Conservation (phyloP, 2,113 vertebrate genomes). For the Galbula dea region DNA sequence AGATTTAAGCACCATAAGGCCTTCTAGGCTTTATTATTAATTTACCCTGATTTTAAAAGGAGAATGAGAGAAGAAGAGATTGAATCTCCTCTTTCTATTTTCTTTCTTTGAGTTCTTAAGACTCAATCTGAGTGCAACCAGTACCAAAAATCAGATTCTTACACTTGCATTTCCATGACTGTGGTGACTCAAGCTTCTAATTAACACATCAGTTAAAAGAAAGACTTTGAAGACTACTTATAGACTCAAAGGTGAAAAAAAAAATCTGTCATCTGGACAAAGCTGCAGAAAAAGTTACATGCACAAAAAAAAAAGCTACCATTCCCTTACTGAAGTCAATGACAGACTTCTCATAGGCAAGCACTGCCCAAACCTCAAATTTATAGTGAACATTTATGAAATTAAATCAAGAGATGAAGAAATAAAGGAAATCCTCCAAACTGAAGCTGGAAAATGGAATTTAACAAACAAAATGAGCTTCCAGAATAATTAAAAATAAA, state of each 20-base stretch:
- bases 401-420: neutral
- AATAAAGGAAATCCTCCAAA: neutral
- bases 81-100: neutral
- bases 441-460: neutral
- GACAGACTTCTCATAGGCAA: neutral
- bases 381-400: neutral
- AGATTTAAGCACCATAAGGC: constrained; percentile 4
- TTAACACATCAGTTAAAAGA: neutral
- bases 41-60: neutral
- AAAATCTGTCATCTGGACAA: neutral
- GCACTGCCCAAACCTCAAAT: neutral
- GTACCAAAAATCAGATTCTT: neutral
- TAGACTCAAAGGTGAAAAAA: neutral
- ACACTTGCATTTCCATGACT: neutral
- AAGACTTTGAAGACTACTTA: neutral
- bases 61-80: neutral
- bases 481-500: neutral
- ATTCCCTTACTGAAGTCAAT: neutral
- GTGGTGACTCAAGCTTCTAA: neutral
- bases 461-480: neutral
- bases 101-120: neutral
- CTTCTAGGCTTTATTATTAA: neutral
- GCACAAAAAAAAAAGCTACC: no score
- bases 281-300: neutral
- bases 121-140: neutral